Evolutionary conservation across 2,797 vertebrate species (phyloP).

Genomic region (Nyctibius grandis): DNA sequence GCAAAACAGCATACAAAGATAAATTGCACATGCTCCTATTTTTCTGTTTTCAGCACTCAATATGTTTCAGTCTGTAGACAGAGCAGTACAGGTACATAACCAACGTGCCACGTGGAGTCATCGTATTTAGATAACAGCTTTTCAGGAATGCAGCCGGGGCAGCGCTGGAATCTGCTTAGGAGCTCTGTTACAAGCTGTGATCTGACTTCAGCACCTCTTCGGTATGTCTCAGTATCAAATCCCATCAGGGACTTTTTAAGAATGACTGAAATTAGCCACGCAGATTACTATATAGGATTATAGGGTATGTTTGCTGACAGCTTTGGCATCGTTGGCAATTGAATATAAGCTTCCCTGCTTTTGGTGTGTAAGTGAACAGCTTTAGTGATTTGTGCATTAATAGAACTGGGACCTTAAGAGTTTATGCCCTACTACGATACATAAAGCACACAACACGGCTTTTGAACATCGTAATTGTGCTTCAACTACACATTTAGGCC

Average conservation of each 20-base stretch:
- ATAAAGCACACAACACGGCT: not conserved
- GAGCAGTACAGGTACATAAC: not conserved
- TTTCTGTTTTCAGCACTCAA: not conserved
- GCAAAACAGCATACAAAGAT: not conserved
- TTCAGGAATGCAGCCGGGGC: slow-evolving; percentile 29
- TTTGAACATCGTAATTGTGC: not conserved
- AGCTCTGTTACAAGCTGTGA: slow-evolving; percentile 1
- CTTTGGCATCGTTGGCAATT: not conserved
- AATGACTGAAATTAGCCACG: not conserved
- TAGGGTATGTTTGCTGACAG: not conserved
- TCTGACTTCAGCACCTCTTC: not conserved
- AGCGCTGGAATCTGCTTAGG: not conserved
- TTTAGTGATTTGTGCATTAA: not conserved
- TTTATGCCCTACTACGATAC: not conserved
- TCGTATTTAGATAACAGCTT: not conserved
- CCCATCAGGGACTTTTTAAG: not conserved
- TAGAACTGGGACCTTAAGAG: not conserved
- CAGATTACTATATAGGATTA: not conserved
- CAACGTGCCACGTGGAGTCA: not conserved
- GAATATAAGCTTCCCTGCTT: not conserved
- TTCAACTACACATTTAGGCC: not conserved
- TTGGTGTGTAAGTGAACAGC: not conserved
- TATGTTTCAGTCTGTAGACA: not conserved
- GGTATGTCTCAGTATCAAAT: not conserved
- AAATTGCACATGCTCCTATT: not conserved